A percentile compares a stretch with the other conserved stretches of the same genome.
phyloP scores from a whole-genome alignment of 2,797 vertebrate species.

The Sternotherus odoratus region DNA sequence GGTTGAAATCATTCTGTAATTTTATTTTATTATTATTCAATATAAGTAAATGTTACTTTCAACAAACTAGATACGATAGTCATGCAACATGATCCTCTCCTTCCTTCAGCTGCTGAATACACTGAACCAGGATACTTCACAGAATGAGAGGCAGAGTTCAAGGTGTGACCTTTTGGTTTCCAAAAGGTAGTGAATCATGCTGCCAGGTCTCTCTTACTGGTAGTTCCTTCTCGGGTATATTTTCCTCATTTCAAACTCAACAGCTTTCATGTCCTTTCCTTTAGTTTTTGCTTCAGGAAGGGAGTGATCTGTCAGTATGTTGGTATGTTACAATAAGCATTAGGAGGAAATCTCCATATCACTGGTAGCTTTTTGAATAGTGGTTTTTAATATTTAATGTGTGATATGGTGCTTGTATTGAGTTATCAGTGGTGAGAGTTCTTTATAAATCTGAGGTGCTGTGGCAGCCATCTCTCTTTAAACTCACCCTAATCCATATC shows the following conservation, averaged over 20 bases:
- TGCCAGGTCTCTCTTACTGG: background rate
- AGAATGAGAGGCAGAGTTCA: background rate
- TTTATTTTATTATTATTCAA: background rate
- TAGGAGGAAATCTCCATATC: background rate
- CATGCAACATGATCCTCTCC: background rate
- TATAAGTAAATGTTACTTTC: background rate
- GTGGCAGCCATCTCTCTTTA: background rate
- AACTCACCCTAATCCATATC: background rate
- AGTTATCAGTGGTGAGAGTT: background rate
- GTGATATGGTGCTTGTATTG: background rate
- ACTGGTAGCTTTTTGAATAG: constrained; percentile 25
- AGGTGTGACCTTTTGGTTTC: background rate
- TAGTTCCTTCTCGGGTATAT: background rate
- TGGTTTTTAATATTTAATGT: constrained; percentile 9
- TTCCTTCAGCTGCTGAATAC: background rate
- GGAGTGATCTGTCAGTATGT: background rate
- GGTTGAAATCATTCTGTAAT: background rate
- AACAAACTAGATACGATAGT: background rate
- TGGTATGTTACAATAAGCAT: background rate
- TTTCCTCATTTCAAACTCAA: background rate
- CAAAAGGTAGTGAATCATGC: background rate
- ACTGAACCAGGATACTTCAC: background rate
- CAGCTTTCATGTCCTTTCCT: background rate
- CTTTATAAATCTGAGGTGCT: constrained; percentile 20
- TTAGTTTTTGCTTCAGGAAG: constrained; percentile 4